Evolutionary conservation across 2,888 invertebrate genomes (phyloP), one percentile per base, ranked within the genome.

Genomic region (Protonemura montana): DNA sequence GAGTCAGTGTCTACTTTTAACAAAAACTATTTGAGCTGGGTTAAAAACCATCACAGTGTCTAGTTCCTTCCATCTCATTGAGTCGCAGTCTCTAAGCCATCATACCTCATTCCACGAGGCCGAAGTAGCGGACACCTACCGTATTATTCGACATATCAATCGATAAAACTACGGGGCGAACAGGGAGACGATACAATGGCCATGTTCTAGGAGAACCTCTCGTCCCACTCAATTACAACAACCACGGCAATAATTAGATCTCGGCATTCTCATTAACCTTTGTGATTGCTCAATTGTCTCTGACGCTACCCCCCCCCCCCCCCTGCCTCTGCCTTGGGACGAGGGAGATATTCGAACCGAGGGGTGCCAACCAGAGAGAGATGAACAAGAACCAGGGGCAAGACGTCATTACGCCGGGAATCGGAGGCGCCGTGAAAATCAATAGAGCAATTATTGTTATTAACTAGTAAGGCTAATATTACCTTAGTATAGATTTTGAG

Each of bases 211-310:
- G 5, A 3, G 35, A 35, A 35, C 10, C 35, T 35, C 35, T 35
- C 35, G 10, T 35, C 35, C 16, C 59, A 59, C 21, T 59, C 59
- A 59, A 59, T 59, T 59, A 59, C 59, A 27, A 78, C n/a, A 6
- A 78, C 78, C 29, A 7, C 59, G 21, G 6, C 30, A 81, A 29
- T 81, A 81, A 81, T 81, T 81, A 30, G 81, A 81, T 81, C 81
- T n/a, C 81, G 81, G 10, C 30, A 81, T 81, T 81, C 81, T 81
- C 81, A 81, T 81, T 81, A 81, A 81, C 81, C 81, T 29, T 21
- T 10, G 28, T 81, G 81, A 81, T 81, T 81, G 81, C n/a, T 81
- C 81, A n/a, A 81, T 81, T 81, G 81, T 81, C 78, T 78, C 78
- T 35, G 27, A 5, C 81, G 29, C 10, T 30, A 6, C 21, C 59